Conservation (phyloP, 1,140 invertebrate species). For the Drosophila albomicans region DNA sequence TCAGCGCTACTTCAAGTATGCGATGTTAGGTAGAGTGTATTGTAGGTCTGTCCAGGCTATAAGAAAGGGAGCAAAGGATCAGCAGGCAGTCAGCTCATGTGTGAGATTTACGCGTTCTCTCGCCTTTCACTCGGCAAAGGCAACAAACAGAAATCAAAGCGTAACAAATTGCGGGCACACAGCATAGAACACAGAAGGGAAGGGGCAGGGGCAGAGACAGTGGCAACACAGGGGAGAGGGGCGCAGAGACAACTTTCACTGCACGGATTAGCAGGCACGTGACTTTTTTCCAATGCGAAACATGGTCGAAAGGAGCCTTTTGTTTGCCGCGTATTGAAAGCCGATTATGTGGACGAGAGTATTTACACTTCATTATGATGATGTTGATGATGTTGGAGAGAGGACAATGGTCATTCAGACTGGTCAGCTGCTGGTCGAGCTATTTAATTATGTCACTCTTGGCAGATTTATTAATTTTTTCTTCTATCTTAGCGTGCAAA, state of each 20-base stretch:
- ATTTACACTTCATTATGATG: constrained; percentile 78
- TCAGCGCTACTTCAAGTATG: constrained; percentile 71
- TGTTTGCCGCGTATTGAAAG: constrained; percentile 63
- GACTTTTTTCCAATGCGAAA: constrained; percentile 65
- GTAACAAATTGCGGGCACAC: constrained; percentile 72
- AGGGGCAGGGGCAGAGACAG: constrained; percentile 33
- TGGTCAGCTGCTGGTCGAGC: constrained; percentile 49
- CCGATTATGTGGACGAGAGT: constrained; percentile 63
- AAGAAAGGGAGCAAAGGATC: constrained; percentile 62
- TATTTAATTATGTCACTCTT: constrained; percentile 74
- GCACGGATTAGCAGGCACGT: constrained; percentile 78
- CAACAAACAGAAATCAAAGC: constrained; percentile 72
- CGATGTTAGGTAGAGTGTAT: constrained; percentile 29
- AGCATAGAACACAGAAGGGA: neutral
- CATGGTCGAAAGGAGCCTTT: constrained; percentile 38
- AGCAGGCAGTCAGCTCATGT: constrained; percentile 46
- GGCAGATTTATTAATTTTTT: constrained; percentile 66
- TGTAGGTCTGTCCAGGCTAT: constrained; percentile 52
- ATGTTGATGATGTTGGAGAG: constrained; percentile 21
- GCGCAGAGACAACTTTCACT: constrained; percentile 55
- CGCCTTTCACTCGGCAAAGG: constrained; percentile 55
- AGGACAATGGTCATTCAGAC: constrained; percentile 52
- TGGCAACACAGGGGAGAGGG: constrained; percentile 8
- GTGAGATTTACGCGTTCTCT: constrained; percentile 52
- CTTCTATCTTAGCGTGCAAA: constrained; percentile 56